A percentile compares a stretch with the other conserved stretches of the same genome.
These are phyloP conservation scores for Pasiphila rectangulata DNA, from an alignment of 2,888 invertebrate species.

Conservation along the genomic window DNA sequence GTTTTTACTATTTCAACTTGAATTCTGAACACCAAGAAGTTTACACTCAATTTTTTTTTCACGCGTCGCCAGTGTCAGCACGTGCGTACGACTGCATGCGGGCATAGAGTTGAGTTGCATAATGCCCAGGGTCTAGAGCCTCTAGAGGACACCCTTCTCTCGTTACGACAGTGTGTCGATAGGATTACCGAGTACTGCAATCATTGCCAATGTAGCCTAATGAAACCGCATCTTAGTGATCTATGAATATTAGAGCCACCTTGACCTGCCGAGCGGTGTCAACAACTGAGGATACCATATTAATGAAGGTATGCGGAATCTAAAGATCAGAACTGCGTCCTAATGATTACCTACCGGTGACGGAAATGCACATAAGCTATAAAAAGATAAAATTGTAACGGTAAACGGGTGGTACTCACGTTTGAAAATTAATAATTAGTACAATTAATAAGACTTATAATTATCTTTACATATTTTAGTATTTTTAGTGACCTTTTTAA, in stretches of 20 bases:
- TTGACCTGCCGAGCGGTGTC: conserved; percentile 9
- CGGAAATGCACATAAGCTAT: no score
- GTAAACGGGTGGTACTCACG: no score
- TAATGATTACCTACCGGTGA: no score
- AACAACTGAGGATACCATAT: no score
- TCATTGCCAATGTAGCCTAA: conserved; percentile 18
- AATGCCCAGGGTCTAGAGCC: conserved; percentile 6
- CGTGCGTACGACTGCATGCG: conserved; percentile 14
- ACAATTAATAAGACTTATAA: no score
- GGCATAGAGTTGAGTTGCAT: conserved; percentile 14
- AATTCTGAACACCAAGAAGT: background rate
- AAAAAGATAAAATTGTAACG: no score
- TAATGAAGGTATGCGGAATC: no score
- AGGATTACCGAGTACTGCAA: conserved; percentile 19
- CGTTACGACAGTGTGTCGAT: conserved; percentile 22
- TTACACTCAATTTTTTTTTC: background rate
- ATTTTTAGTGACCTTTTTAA: no score
- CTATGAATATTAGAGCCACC: conserved; percentile 4
- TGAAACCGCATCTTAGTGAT: conserved; percentile 8
- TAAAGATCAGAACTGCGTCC: no score
- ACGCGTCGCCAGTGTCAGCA: background rate
- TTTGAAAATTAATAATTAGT: no score
- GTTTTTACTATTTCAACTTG: background rate
- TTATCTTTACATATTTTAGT: no score
- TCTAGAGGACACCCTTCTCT: conserved; percentile 25